Conservation (phyloP, 2,113 vertebrate genomes). For the Engraulis encrasicolus region DNA sequence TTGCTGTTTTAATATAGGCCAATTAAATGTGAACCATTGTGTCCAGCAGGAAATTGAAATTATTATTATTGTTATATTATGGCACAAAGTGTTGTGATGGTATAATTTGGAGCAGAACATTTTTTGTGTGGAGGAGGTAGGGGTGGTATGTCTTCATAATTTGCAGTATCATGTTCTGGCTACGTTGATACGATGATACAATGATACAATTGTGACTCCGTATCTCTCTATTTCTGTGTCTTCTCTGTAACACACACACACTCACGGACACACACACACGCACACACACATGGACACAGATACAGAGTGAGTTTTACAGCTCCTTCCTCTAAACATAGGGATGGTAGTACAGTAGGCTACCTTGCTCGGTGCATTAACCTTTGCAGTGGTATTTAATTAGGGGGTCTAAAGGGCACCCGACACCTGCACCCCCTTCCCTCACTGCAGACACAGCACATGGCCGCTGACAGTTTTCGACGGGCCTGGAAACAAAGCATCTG, state of each 20-base stretch:
- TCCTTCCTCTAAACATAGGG: constrained; percentile 53
- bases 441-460: constrained; percentile 46
- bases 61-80: background rate
- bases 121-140: background rate
- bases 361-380: constrained; percentile 75
- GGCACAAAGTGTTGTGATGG: background rate
- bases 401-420: constrained; percentile 69
- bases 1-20: background rate
- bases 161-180: background rate
- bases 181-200: background rate
- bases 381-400: constrained; percentile 81
- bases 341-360: too few species aligned
- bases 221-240: background rate
- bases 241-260: constrained; percentile 8
- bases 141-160: background rate
- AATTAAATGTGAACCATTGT: background rate
- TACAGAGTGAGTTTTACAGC: constrained; percentile 56
- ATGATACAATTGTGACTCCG: too few species aligned
- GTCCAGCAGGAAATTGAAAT: background rate
- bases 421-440: constrained; percentile 66
- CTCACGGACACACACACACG: constrained; percentile 8
- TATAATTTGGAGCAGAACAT: background rate
- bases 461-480: too few species aligned
- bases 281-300: background rate
- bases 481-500: too few species aligned